Base-by-base conservation (phyloP, 2,888 invertebrate species). In the Anthophora plumipes region DNA sequence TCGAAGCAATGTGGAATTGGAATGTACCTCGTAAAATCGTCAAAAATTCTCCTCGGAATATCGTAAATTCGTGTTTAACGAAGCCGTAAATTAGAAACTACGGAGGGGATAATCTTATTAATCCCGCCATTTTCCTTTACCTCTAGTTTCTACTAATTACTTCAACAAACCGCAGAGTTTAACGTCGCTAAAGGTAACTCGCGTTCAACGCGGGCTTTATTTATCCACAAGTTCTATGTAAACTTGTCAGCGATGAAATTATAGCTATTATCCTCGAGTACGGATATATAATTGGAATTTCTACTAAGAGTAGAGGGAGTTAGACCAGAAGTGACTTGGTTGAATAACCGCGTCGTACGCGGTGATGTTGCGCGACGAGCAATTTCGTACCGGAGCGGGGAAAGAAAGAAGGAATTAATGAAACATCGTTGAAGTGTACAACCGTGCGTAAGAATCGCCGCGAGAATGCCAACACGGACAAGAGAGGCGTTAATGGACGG, bases 401-500 rank as follows among this genome's bases (percentile, higher is more conserved):
- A 48, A 11, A n/a, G 50, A 69, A 68, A 66, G 68, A 66, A 64
- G 55, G 74, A 85, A 85, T 87, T 87, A 85, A 85, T 73, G 74
- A 82, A 85, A 87, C 66, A 84, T 79, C 68, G 79, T 82, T 79
- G 78, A 82, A 66, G 67, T 46, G 76, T 75, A 78, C 60, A 70
- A 60, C 50, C 72, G 25, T 43, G 61, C 68, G 61, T 72, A 75
- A 68, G 77, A 72, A 85, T 82, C 72, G 75, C 72, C 64, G 73
- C 75, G 76, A 31, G 31, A 83, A 71, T 83, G 74, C 74, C 77
- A 69, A 57, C n/a, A n/a, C 71, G 77, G 81, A 70, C 71, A 71
- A 78, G 82, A 73, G 86, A 77, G 78, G 79, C 79, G 85, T 83
- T 88, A 87, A 87, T 88, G 85, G 85, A 88, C 85, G 85, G 78